Percentiles rank a stretch among this genome's conserved stretches.
phyloP scores from a whole-genome alignment of 2,113 vertebrate species.

The Archocentrus centrarchus region DNA sequence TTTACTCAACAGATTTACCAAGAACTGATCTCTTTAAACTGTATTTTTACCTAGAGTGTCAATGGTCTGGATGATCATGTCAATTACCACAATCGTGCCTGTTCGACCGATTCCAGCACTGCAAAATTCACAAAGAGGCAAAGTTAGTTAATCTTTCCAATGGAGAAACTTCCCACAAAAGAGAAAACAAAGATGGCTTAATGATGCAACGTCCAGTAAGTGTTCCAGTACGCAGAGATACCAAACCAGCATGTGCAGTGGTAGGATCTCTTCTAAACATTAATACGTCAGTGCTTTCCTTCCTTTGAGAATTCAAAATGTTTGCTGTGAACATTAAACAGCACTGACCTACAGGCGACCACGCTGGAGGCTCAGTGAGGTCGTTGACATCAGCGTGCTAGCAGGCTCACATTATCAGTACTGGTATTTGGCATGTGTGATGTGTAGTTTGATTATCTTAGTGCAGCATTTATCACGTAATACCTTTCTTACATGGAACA shows the following conservation, averaged over 20 bases:
- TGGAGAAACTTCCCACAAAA: neutral
- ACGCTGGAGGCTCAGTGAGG: neutral
- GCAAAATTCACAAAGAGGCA: slow-evolving; percentile 63
- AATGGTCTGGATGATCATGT: slow-evolving; percentile 93
- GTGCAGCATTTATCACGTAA: neutral
- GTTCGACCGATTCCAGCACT: slow-evolving; percentile 98
- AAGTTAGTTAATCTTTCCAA: neutral
- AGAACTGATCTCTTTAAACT: neutral
- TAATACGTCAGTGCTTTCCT: neutral
- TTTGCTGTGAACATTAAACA: neutral
- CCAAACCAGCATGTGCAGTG: neutral
- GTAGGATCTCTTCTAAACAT: neutral
- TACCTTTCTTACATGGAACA: neutral
- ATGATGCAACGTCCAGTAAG: neutral
- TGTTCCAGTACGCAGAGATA: neutral
- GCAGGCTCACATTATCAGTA: neutral
- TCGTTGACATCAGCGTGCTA: neutral
- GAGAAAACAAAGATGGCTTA: neutral
- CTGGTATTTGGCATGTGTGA: neutral
- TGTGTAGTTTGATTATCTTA: too few species aligned
- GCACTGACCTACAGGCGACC: neutral
- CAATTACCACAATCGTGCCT: slow-evolving; percentile 94
- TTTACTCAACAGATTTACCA: neutral
- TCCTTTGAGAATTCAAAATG: too few species aligned
- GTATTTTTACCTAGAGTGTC: slow-evolving; percentile 85